Base-by-base conservation (phyloP, 2,113 vertebrate genomes). In the Eulacestoma nigropectus region DNA sequence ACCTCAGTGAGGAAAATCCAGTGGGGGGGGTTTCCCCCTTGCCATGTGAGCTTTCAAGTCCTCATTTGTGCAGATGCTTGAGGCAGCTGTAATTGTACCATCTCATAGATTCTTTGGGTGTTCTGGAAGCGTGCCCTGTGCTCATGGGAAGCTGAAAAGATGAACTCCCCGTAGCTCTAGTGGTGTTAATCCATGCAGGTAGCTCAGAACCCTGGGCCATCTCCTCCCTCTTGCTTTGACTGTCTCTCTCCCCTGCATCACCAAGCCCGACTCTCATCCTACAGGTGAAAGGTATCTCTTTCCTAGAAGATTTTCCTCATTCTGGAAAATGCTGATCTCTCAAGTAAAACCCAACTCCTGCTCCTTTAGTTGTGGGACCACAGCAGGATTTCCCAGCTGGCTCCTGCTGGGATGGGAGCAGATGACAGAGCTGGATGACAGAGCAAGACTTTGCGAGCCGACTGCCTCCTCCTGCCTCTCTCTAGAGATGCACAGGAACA, bases 401-500 rank as follows among this genome's bases (percentile, higher is more conserved):
- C 52, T 88, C 32, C 10, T 13, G 32, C 60, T 39, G 56, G 35
- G 44, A 52, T 23, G 70, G 63, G 55, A 53, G 41, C 10, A 13
- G 46, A 42, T 57, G 47, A 6, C 69, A 27, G 82, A 64, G 59
- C 93, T 29, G 59, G 76, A 35, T 75, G 83, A 39, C 42, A 13
- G 56, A 57, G 46, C 41, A 15, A 53, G 50, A 68, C 57, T 35
- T 55, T 7, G 35, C 1, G 0, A 70, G 49, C 70, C 0, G 0
- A 6, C 77, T 29, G 21, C 37, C 17, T 81, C 52, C 60, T 87
- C 32, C 87, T 30, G 55, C 15, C 0, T 83, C 60, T 33, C 13
- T 0, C 29, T 50, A 4, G 76, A 84, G 80, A 33, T 4, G 21
- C 11, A 4, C 4, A 10, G 67, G 65, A 83, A 0, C 84, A 42